phyloP scores from a whole-genome alignment of 2,797 vertebrate species.

The Spondyliosoma cantharus region DNA sequence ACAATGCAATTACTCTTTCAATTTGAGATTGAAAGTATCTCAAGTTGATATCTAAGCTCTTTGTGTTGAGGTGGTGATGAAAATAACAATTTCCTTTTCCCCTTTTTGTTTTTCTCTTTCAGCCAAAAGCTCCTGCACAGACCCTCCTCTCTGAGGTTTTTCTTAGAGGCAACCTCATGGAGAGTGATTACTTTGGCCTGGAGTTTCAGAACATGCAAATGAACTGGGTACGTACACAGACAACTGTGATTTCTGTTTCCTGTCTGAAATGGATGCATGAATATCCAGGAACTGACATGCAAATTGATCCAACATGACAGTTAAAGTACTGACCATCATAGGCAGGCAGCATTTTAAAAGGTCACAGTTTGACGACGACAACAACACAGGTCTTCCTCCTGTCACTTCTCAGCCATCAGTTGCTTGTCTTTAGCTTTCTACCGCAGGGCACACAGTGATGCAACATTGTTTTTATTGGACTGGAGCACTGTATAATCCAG shows the following conservation, averaged over 20 bases:
- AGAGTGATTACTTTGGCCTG: conserved; percentile 97
- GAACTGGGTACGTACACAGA: conserved; percentile 89
- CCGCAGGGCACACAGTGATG: conserved; percentile 13
- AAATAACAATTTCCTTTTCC: conserved; percentile 23
- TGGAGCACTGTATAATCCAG: conserved; percentile 36
- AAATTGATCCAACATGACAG: background rate
- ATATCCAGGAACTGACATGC: background rate
- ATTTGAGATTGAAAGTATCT: background rate
- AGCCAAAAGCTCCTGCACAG: conserved; percentile 91
- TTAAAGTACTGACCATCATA: background rate
- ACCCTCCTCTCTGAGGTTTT: conserved; percentile 88
- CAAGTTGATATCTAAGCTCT: conserved; percentile 10
- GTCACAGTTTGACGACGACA: conserved; percentile 12
- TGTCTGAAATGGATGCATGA: background rate
- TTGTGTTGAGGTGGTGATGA: conserved; percentile 36
- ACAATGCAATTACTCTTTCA: background rate
- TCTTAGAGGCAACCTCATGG: conserved; percentile 91
- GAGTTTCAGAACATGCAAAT: conserved; percentile 94
- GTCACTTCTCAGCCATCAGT: conserved; percentile 5
- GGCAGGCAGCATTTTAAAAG: background rate
- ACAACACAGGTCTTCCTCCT: background rate
- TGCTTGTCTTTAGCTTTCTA: conserved; percentile 6
- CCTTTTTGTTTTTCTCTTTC: conserved; percentile 49
- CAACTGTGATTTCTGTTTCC: conserved; percentile 4
- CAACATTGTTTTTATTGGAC: conserved; percentile 54